Percentiles rank a stretch among this genome's conserved stretches.
Evolutionary conservation across 2,113 vertebrate genomes (phyloP).

Genomic region (Lamprotornis superbus): DNA sequence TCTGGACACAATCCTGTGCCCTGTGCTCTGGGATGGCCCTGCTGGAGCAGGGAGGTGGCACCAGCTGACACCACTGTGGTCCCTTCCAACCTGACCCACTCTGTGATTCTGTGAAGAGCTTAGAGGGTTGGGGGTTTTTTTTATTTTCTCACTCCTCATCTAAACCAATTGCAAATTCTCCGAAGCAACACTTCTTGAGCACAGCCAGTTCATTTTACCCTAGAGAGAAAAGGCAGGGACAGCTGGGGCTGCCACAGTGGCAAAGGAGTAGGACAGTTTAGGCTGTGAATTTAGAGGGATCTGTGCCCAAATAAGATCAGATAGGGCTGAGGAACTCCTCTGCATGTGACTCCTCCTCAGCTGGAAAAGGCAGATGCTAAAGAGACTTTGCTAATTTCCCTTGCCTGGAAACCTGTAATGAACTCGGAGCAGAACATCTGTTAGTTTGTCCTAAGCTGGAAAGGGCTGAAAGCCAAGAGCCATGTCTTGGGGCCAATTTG

Average conservation of each 20-base stretch:
- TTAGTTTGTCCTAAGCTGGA: background rate
- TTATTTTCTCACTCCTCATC: background rate
- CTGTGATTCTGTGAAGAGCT: background rate
- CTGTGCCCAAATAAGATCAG: background rate
- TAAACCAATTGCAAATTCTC: background rate
- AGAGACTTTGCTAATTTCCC: conserved; percentile 53
- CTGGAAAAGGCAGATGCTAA: conserved; percentile 50
- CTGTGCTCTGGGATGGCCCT: background rate
- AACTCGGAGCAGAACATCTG: conserved; percentile 44
- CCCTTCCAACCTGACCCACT: background rate
- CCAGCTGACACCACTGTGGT: background rate
- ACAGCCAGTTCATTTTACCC: background rate
- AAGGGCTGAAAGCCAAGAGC: conserved; percentile 39
- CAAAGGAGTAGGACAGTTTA: background rate
- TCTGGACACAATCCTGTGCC: background rate
- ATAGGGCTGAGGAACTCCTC: background rate
- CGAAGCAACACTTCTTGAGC: background rate
- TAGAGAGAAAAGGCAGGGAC: background rate
- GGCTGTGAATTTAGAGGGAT: background rate
- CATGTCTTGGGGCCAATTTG: conserved; percentile 22
- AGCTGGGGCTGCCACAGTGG: background rate
- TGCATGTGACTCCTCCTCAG: background rate
- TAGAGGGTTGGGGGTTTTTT: background rate
- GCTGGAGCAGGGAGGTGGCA: background rate
- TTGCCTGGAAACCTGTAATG: conserved; percentile 46